phyloP scores from a whole-genome alignment of 1,140 invertebrate species.

The Ditylenchus dipsaci region DNA sequence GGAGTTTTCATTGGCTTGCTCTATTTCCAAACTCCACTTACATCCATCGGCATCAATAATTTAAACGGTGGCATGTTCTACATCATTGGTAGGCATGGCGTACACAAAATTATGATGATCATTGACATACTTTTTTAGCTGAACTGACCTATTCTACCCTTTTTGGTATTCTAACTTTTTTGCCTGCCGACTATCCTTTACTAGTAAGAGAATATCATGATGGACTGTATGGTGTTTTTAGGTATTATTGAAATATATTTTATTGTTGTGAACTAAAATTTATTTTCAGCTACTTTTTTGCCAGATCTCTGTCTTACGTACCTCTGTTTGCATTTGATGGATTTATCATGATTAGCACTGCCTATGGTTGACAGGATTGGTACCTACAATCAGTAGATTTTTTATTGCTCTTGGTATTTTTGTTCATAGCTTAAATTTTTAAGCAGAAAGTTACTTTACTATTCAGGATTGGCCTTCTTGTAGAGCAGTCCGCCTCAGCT shows the following conservation, averaged over 20 bases:
- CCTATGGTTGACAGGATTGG: conserved; percentile 51
- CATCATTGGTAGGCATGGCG: conserved; percentile 22
- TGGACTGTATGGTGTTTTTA: conserved; percentile 47
- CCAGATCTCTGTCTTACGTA: conserved; percentile 49
- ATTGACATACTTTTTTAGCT: conserved; percentile 2
- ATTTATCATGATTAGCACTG: conserved; percentile 44
- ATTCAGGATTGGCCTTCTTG: conserved; percentile 44
- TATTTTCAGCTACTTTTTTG: conserved; percentile 46
- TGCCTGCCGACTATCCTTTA: conserved; percentile 52
- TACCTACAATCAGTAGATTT: conserved; percentile 35
- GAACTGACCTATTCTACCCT: conserved; percentile 54
- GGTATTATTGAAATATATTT: conserved; percentile 43
- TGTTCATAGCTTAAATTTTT: too few relatives aligned
- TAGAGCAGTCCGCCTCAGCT: conserved; percentile 56
- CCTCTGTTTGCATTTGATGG: conserved; percentile 56
- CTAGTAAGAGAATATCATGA: conserved; percentile 56
- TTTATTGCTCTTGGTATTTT: conserved; percentile 16
- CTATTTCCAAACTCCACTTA: conserved; percentile 53
- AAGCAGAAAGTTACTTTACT: not conserved
- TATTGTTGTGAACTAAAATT: conserved; percentile 54
- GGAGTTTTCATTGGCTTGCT: conserved; percentile 60
- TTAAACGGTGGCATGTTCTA: conserved; percentile 61
- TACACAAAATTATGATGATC: too few relatives aligned
- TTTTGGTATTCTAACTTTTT: conserved; percentile 54
- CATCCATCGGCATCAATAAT: conserved; percentile 56